Evolutionary conservation across 2,888 invertebrate species (phyloP), one percentile per base, ranked within the genome.

Genomic region (Scrobipalpa atriplicella): DNA sequence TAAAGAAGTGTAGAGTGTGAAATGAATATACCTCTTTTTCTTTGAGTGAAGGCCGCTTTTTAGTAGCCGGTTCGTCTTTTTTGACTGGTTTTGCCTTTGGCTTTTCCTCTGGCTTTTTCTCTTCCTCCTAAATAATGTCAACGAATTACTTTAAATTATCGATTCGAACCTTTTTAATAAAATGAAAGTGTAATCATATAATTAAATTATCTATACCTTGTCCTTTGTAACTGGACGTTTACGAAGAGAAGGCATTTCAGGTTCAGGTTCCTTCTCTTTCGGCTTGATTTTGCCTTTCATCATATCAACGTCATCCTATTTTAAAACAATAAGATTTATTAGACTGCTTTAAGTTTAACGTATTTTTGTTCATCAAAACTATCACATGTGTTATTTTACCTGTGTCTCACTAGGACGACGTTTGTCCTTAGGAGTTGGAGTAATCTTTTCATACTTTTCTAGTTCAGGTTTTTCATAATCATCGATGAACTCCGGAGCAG

Each of bases 401-500:
- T 92, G 80, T 72, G 78, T 83, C 16, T 89, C 89, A 76, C 85
- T 89, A 78, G 83, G 77, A 75, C 84, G 84, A 72, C 83, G 86
- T 78, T 92, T 92, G 64, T 89, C 87, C 78, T 90, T 92, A 66
- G 87, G 85, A 69, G 88, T 85, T 51, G 91, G 88, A 72, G 86
- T 80, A 67, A 86, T 69, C 75, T 94, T 94, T 85, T 95, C 95
- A 74, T 95, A 95, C 83, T 94, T 95, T 81, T 96, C 96, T 65
- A 96, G 89, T 72, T 94, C 94, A 0, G 96, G 94, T 74, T 95
- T 94, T 79, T 96, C 95, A 78, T 96, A 96, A 87, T 96, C 96
- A 47, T 95, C 95, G 72, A 94, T 85, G 43, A 94, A 89, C 71
- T 94, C 94, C 64, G 92, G 80, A 69, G 79, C 79, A 65, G 78